These are phyloP conservation scores for Protosalanx chinensis DNA, from an alignment of 2,797 vertebrate genomes.

Conservation along the genomic window DNA sequence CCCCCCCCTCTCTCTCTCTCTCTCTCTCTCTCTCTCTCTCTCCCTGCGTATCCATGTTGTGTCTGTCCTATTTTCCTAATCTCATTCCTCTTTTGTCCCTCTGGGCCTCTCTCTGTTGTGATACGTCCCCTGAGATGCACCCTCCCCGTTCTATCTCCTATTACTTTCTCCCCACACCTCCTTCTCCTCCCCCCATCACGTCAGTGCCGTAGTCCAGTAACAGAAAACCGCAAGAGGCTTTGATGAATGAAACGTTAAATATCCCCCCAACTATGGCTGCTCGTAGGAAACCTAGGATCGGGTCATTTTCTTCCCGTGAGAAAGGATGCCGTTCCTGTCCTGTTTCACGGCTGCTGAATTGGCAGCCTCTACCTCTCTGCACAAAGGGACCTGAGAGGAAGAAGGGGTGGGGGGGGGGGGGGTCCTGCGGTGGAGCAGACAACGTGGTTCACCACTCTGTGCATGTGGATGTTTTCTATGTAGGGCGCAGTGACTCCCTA, in stretches of 20 bases:
- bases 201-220: not conserved
- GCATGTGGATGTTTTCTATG: not conserved
- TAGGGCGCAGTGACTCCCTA: not conserved
- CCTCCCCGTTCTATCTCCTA: not conserved
- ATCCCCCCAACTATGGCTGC: not conserved
- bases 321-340: not conserved
- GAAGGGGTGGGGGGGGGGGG: too few species aligned
- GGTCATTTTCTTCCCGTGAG: not conserved
- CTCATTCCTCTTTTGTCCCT: not conserved
- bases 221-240: not conserved
- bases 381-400: not conserved
- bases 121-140: not conserved
- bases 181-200: too few species aligned
- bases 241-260: not conserved
- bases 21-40: not conserved
- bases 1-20: slow-evolving; percentile 1
- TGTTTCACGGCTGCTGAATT: not conserved
- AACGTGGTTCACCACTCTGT: not conserved
- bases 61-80: not conserved
- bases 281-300: not conserved
- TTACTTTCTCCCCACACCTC: not conserved
- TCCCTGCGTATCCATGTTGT: not conserved
- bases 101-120: not conserved
- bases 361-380: not conserved
- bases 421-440: too few species aligned